These are phyloP conservation scores for Tinea trinotella DNA, from an alignment of 2,888 invertebrate genomes.

Conservation along the genomic window DNA sequence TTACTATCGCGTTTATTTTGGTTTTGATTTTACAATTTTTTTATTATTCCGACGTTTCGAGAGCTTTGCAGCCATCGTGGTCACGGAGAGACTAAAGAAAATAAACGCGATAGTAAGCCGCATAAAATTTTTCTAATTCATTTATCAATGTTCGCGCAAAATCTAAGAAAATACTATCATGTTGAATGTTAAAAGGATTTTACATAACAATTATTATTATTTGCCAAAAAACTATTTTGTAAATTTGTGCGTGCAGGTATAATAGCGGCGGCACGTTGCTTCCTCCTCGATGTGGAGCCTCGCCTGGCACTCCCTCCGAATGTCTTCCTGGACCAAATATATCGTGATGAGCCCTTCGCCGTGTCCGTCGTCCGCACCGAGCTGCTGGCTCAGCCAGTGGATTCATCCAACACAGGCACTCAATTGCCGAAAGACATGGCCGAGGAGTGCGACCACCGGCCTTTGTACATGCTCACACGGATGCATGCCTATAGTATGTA, in stretches of 20 bases:
- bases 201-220: not conserved
- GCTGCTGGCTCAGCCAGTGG: slow-evolving; percentile 82
- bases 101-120: too few relatives aligned
- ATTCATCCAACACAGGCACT: slow-evolving; percentile 77
- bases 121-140: too few relatives aligned
- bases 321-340: slow-evolving; percentile 64
- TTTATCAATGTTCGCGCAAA: too few relatives aligned
- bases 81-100: too few relatives aligned
- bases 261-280: slow-evolving; percentile 87
- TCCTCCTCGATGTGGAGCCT: slow-evolving; percentile 90
- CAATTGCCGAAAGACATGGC: slow-evolving; percentile 19
- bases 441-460: slow-evolving; percentile 78
- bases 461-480: slow-evolving; percentile 77
- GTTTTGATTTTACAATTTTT: too few relatives aligned
- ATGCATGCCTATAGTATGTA: not conserved
- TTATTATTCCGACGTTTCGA: too few relatives aligned
- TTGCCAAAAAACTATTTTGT: not conserved
- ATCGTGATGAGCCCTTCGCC: slow-evolving; percentile 86
- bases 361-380: slow-evolving; percentile 83
- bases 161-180: too few relatives aligned
- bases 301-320: slow-evolving; percentile 81
- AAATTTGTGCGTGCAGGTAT: slow-evolving; percentile 78
- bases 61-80: too few relatives aligned
- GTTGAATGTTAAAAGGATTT: too few relatives aligned
- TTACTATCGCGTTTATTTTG: too few relatives aligned